Base-by-base conservation (phyloP, 1,140 invertebrate genomes). In the Zaprionus inermis region DNA sequence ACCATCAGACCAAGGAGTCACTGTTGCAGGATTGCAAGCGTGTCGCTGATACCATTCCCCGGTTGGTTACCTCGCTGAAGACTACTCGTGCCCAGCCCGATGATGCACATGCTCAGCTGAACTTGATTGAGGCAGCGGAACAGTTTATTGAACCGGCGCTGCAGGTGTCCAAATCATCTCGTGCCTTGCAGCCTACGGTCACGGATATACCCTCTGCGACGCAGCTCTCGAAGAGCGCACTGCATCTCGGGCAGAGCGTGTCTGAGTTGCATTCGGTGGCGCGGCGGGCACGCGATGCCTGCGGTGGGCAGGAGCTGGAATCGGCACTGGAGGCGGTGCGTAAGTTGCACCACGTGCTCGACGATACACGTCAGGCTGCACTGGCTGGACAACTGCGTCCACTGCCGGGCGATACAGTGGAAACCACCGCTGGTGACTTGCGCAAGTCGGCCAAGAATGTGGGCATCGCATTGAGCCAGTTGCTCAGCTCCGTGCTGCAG, bases 61-160 rank as follows among this genome's bases (percentile, higher is more conserved):
- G 94, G 16, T 91, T 99, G 46, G 95, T 98, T 0, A 96, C 97
- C 41, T 96, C 96, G 1, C 95, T 98, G 1, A 96, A 97, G 76
- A 95, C 94, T 0, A 96, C 95, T 0, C 93, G 95, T 24, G 94
- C 94, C 16, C 94, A 95, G 70, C 95, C 96, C 5, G 95, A 96
- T 66, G 95, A 95, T 92, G 94, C 96, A 3, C 94, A 95, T 32
- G 95, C 96, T 1, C 96, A 98, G 89, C 92, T 97, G 3, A 95
- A 96, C 80, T 93, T 99, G 0, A 97, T 98, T 75, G 97, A 97
- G 76, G 95, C 97, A 3, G 96, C 97, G 9, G 97, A 98, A 89
- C 95, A 96, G 57, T 97, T 98, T 91, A 93, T 98, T 12, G 91
- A 94, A 93, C 95, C 94, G 20, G 95, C 94, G 55, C 94, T 94